Percentiles rank a stretch among this genome's conserved stretches.
Conservation (phyloP, 2,888 invertebrate genomes). For the Hypsopygia costalis region DNA sequence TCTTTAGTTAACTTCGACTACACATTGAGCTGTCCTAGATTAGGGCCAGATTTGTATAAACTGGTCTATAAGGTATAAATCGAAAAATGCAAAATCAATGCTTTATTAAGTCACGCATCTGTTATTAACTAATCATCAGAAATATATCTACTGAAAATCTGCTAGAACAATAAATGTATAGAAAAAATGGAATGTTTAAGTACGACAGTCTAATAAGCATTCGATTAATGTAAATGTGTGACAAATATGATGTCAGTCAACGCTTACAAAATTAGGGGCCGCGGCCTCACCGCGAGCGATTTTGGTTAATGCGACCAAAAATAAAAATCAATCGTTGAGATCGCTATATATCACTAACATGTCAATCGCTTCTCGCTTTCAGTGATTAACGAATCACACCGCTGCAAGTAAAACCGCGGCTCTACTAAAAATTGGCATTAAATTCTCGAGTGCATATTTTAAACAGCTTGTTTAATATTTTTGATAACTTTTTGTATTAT, state of each 20-base stretch:
- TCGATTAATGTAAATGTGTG: conserved; percentile 44
- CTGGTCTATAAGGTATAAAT: conserved; percentile 42
- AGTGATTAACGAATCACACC: background rate
- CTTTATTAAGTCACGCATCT: conserved; percentile 40
- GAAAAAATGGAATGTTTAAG: conserved; percentile 77
- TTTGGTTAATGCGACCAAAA: conserved; percentile 2
- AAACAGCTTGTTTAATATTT: conserved; percentile 46
- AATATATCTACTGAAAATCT: conserved; percentile 46
- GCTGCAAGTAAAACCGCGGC: conserved; percentile 37
- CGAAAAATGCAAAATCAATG: conserved; percentile 59
- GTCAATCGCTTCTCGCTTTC: background rate
- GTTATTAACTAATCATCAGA: conserved; percentile 55
- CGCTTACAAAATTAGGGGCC: conserved; percentile 45
- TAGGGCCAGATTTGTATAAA: conserved; percentile 53
- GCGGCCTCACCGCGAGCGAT: conserved; percentile 33
- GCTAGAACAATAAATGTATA: conserved; percentile 55
- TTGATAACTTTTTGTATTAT: conserved; percentile 39
- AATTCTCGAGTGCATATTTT: conserved; percentile 59
- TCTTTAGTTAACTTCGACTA: conserved; percentile 49
- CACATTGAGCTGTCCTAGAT: conserved; percentile 75
- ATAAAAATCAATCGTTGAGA: background rate
- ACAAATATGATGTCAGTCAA: conserved; percentile 69
- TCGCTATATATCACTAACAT: background rate
- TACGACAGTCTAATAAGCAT: conserved; percentile 73
- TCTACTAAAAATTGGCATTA: conserved; percentile 43